Evolutionary conservation across 1,140 invertebrate genomes (phyloP).

Genomic region (Plodia interpunctella): DNA sequence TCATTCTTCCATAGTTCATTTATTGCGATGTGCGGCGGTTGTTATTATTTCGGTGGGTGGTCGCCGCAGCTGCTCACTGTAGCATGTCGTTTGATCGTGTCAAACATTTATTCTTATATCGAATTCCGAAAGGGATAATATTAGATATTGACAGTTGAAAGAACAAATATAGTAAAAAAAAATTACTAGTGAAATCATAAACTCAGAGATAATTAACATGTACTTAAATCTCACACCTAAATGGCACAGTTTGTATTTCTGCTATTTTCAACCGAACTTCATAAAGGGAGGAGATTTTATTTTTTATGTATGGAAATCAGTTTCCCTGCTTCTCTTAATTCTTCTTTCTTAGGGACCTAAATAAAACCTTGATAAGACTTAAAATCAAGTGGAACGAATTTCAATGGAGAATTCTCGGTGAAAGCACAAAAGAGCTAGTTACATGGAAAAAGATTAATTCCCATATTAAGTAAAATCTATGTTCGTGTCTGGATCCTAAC

Average conservation of each 20-base stretch:
- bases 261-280: no score
- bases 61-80: not conserved
- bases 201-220: no score
- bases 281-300: no score
- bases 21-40: not conserved
- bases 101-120: not conserved
- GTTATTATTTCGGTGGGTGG: not conserved
- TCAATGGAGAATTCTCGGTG: not conserved
- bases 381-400: not conserved
- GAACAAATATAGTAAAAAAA: no score
- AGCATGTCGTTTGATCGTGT: not conserved
- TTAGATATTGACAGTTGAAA: no score
- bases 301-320: no score
- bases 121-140: no score
- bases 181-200: no score
- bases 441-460: not conserved
- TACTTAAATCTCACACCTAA: no score
- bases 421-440: conserved; percentile 3
- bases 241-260: no score
- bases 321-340: no score
- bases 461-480: conserved; percentile 6
- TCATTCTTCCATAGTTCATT: conserved; percentile 7
- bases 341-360: no score
- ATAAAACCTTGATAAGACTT: not conserved
- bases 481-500: conserved; percentile 5